These are phyloP conservation scores for Neodiprion pinetum DNA, from an alignment of 1,140 invertebrate genomes.

Conservation along the genomic window DNA sequence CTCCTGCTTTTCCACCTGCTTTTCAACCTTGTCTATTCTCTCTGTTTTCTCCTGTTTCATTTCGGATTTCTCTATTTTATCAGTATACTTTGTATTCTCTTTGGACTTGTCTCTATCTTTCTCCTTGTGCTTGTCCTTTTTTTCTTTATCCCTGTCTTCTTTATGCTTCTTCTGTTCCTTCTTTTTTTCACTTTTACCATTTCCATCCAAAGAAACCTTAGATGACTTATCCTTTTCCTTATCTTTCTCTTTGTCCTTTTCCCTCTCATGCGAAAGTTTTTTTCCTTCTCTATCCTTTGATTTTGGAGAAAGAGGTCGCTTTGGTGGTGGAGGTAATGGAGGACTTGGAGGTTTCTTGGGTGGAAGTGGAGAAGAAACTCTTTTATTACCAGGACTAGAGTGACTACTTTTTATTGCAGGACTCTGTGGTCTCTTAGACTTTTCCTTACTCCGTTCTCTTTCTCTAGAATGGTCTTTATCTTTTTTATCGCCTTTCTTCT, in stretches of 20 bases:
- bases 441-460: constrained; percentile 67
- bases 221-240: constrained; percentile 37
- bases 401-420: constrained; percentile 54
- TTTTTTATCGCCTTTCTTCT: constrained; percentile 68
- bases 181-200: constrained; percentile 50
- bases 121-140: constrained; percentile 62
- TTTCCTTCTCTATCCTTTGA: constrained; percentile 59
- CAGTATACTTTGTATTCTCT: constrained; percentile 44
- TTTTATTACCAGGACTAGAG: constrained; percentile 45
- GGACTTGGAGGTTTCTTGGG: constrained; percentile 56
- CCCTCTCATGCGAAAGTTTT: constrained; percentile 53
- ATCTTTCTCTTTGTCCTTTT: constrained; percentile 56
- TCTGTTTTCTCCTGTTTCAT: constrained; percentile 46
- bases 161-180: constrained; percentile 63
- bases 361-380: constrained; percentile 40
- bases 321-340: constrained; percentile 41
- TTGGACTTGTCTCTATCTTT: constrained; percentile 59
- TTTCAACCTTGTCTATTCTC: constrained; percentile 60
- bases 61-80: constrained; percentile 43
- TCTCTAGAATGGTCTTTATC: constrained; percentile 74
- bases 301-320: constrained; percentile 60
- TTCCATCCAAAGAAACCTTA: constrained; percentile 40
- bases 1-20: constrained; percentile 62
- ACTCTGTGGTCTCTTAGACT: constrained; percentile 69
- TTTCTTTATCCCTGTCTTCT: constrained; percentile 61